Evolutionary conservation across 2,888 invertebrate genomes (phyloP).

Genomic region (Eumerus sabulonum): DNA sequence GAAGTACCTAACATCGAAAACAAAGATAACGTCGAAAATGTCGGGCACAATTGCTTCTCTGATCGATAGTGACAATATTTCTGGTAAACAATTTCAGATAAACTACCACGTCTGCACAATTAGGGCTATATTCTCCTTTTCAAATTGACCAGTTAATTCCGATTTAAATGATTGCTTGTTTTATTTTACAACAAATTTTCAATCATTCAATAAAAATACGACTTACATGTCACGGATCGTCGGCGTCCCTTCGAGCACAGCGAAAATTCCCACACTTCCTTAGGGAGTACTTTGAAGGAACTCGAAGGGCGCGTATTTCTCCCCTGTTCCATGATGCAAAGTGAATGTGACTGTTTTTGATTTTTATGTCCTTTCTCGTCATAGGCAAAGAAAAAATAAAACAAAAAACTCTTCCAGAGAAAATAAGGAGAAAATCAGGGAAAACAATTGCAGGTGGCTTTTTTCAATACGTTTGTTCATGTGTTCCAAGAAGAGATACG

Average conservation of each 20-base stretch:
- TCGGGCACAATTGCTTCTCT: no score
- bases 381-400: conserved; percentile 24
- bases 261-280: conserved; percentile 63
- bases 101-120: conserved; percentile 20
- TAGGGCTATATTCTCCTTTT: neutral
- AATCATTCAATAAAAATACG: conserved; percentile 64
- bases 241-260: conserved; percentile 55
- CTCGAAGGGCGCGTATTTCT: conserved; percentile 8
- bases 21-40: no score
- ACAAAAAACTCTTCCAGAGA: no score
- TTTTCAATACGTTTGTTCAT: conserved; percentile 46
- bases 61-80: conserved; percentile 2
- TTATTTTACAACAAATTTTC: conserved; percentile 58
- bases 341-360: conserved; percentile 61
- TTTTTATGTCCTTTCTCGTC: conserved; percentile 42
- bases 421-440: conserved; percentile 50
- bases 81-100: neutral
- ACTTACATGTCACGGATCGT: conserved; percentile 59
- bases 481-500: conserved; percentile 42
- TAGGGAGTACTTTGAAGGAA: neutral
- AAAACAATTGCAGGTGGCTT: conserved; percentile 66
- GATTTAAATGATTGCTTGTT: conserved; percentile 67
- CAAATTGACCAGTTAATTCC: conserved; percentile 27
- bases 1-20: no score
- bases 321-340: conserved; percentile 59